Percentiles rank a stretch among this genome's conserved stretches.
These are phyloP conservation scores for Amphipoea oculea DNA, from an alignment of 2,888 invertebrate genomes.

Conservation along the genomic window DNA sequence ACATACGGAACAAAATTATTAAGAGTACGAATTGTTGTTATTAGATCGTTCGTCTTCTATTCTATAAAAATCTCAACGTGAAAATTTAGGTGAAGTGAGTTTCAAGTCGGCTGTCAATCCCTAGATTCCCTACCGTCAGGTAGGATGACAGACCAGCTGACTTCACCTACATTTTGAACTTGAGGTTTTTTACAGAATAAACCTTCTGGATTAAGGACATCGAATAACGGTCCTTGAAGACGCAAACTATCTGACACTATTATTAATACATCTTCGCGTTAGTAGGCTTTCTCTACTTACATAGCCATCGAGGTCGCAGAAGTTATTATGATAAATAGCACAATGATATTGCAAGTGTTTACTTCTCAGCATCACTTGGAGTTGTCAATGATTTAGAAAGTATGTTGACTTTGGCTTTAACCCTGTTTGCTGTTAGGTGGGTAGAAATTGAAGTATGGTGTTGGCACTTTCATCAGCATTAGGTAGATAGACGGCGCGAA, in stretches of 20 bases:
- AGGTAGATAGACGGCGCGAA: no score
- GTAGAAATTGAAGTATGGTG: neutral
- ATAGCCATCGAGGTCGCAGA: constrained; percentile 47
- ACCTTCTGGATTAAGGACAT: neutral
- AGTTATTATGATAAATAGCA: constrained; percentile 47
- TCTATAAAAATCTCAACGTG: neutral
- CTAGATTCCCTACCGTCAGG: neutral
- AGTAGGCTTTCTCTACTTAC: constrained; percentile 55
- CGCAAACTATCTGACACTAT: neutral
- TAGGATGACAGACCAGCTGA: no score
- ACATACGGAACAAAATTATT: neutral
- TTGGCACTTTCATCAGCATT: neutral
- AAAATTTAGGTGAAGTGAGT: neutral
- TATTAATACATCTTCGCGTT: constrained; percentile 2
- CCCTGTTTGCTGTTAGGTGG: neutral
- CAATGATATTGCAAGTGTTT: constrained; percentile 31
- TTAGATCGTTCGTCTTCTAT: neutral
- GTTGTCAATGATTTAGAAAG: constrained; percentile 54
- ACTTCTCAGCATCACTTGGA: constrained; percentile 19
- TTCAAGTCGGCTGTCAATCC: neutral
- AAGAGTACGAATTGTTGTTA: neutral
- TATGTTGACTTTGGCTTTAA: constrained; percentile 17
- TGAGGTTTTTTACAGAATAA: no score
- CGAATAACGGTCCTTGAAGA: neutral
- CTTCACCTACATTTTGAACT: no score